Base-by-base conservation (phyloP, 2,797 vertebrate genomes). In the Paratrypauchen microcephalus region DNA sequence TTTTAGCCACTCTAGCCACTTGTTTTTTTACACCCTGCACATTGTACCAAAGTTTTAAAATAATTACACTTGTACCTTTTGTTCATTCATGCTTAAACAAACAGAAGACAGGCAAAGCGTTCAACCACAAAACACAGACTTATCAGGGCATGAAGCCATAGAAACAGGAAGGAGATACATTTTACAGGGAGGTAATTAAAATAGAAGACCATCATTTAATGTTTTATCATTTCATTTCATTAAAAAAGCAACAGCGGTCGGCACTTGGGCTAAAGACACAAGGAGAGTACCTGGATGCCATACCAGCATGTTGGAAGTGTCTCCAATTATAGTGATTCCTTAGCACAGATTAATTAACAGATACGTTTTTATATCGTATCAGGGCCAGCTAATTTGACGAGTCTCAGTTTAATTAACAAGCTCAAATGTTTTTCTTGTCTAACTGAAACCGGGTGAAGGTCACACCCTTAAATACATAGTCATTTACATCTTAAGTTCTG, bases 41-140 rank as follows among this genome's bases (percentile, higher is more conserved):
- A 16, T 26, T 60, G 58, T 32, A 30, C 18, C 18, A 11, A 32
- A 36, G 7, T 60, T 9, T 19, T 30, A n/a, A 19, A 18, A 11
- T 32, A 60, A 32, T 36, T 57, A 32, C 18, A 32, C 1, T 23
- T 9, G 9, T 21, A 23, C 16, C 39, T 26, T 45, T 24, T 32
- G 24, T 55, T 57, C 18, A 61, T 66, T 71, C 70, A 73, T 74
- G 70, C 30, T 60, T 8, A 68, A 70, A 45, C n/a, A 56, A 60
- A 82, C 26, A 71, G 16, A 56, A n/a, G 47, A 48, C 78, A 82
- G 68, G 62, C 72, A 54, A 52, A 76, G 67, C 55, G 68, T 75
- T 81, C 78, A 83, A 76, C 65, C 62, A 76, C 73, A 82, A 80
- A 77, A 65, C 80, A 71, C 79, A 77, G 76, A 78, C 85, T 73